phyloP scores from a whole-genome alignment of 2,113 vertebrate species.

The Cochlearius cochlearius region DNA sequence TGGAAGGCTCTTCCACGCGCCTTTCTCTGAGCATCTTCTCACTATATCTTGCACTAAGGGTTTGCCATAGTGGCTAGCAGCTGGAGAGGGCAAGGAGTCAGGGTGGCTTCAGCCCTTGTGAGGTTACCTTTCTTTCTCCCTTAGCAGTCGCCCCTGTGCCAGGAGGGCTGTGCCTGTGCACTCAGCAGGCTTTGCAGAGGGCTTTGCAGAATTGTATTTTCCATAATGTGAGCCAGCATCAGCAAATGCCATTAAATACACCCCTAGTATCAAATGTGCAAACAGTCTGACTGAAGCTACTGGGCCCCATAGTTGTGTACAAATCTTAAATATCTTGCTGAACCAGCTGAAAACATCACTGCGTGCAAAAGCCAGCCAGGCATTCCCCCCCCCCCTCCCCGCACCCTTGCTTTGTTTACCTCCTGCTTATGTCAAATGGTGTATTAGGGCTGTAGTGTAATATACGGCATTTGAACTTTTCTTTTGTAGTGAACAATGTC shows the following conservation, averaged over 20 bases:
- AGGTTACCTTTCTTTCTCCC: not conserved
- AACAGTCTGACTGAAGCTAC: not conserved
- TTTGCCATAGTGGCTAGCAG: not conserved
- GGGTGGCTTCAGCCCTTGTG: not conserved
- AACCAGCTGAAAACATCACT: not conserved
- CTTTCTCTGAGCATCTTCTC: not conserved
- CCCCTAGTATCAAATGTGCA: not conserved
- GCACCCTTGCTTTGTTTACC: not conserved
- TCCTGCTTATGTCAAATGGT: not conserved
- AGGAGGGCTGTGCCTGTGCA: not conserved
- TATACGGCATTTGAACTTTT: not conserved
- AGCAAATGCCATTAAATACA: not conserved
- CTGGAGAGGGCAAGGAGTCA: not conserved
- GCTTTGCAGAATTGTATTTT: not conserved
- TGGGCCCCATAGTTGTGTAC: not conserved
- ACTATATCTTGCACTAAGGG: not conserved
- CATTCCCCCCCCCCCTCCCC: accelerated
- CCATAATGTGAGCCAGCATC: not conserved
- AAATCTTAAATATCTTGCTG: not conserved
- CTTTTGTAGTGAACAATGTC: slow-evolving; percentile 15
- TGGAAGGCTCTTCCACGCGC: not conserved
- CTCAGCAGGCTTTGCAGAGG: accelerated
- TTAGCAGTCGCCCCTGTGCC: not conserved
- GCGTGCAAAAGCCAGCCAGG: accelerated
- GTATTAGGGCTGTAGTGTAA: not conserved